These are phyloP conservation scores for Deroptyus accipitrinus DNA, from an alignment of 2,113 vertebrate species.

Conservation along the genomic window DNA sequence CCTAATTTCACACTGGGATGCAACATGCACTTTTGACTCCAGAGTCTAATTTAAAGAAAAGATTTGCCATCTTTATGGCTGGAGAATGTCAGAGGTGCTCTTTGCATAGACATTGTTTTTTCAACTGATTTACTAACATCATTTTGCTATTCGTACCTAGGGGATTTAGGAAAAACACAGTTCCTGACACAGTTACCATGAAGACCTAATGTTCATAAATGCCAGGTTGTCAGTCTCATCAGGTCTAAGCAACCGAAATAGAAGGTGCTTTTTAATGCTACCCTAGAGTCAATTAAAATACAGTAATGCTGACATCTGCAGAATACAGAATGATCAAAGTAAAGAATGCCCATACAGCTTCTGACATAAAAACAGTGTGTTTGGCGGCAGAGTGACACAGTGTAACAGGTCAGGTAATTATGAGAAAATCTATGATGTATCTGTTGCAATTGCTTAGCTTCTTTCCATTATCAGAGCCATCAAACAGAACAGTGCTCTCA, in stretches of 20 bases:
- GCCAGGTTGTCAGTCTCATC: constrained; percentile 76
- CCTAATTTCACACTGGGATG: background rate
- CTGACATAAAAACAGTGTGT: constrained; percentile 76
- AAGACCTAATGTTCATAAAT: constrained; percentile 70
- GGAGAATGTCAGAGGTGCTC: background rate
- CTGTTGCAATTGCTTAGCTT: constrained; percentile 76
- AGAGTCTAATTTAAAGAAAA: constrained; percentile 46
- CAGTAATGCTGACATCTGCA: constrained; percentile 80
- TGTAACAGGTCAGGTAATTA: constrained; percentile 88
- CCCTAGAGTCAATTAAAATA: constrained; percentile 85
- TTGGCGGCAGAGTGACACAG: constrained; percentile 76
- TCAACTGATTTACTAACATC: constrained; percentile 14
- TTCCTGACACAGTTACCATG: constrained; percentile 57
- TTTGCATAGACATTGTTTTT: background rate
- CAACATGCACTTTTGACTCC: constrained; percentile 6
- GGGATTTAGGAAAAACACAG: constrained; percentile 53
- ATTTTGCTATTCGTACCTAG: constrained; percentile 30
- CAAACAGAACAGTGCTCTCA: constrained; percentile 69
- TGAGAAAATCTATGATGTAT: constrained; percentile 78
- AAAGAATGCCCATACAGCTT: constrained; percentile 73
- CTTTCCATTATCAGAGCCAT: constrained; percentile 78
- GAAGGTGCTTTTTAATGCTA: constrained; percentile 77
- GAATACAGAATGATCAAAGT: constrained; percentile 77
- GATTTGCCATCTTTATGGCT: background rate
- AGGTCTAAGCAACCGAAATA: constrained; percentile 65